A percentile compares a stretch with the other conserved stretches of the same genome.
Conservation (phyloP, 2,797 vertebrate genomes). For the Coreius guichenoti region DNA sequence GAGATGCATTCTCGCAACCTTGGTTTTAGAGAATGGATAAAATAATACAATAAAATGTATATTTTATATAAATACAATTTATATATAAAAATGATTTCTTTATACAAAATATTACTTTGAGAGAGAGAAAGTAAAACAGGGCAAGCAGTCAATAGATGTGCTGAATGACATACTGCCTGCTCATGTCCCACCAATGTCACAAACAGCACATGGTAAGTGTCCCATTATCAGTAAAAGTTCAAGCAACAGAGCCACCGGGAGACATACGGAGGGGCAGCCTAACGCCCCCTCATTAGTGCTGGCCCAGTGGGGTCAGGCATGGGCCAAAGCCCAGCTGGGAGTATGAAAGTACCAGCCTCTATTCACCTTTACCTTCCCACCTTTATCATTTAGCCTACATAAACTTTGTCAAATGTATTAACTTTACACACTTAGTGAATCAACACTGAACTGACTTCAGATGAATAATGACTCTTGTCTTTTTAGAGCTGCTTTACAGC, state of each 20-base stretch:
- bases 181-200: constrained; percentile 54
- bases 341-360: constrained; percentile 31
- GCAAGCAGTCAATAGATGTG: constrained; percentile 54
- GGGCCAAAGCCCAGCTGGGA: constrained; percentile 62
- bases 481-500: neutral
- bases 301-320: constrained; percentile 59
- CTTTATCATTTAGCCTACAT: constrained; percentile 32
- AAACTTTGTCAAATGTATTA: neutral
- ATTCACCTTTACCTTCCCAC: constrained; percentile 35
- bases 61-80: no score
- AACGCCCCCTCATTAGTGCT: constrained; percentile 55
- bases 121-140: neutral
- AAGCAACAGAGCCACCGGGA: constrained; percentile 48
- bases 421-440: neutral
- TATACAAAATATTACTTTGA: neutral
- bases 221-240: constrained; percentile 63
- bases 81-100: neutral
- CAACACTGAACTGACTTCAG: neutral
- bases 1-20: neutral
- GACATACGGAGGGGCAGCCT: constrained; percentile 48
- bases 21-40: neutral
- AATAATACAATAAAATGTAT: no score
- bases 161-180: constrained; percentile 41
- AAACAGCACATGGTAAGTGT: constrained; percentile 54
- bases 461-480: neutral